Evolutionary conservation across 2,888 invertebrate genomes (phyloP).

Genomic region (Pterostichus niger): DNA sequence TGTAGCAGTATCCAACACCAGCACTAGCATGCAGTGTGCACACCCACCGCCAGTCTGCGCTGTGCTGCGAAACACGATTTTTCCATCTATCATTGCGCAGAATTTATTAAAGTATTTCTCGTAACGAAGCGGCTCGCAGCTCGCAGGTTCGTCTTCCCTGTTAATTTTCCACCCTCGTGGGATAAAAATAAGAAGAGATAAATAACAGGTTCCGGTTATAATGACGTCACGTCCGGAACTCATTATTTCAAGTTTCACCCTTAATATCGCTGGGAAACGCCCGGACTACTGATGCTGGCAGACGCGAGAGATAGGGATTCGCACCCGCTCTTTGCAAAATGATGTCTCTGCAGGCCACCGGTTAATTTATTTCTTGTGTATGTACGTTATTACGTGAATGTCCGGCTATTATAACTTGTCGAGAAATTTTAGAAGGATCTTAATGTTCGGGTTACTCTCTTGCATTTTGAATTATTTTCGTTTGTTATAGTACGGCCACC

Average conservation of each 20-base stretch:
- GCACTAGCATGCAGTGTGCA: neutral
- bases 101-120: slow-evolving; percentile 64
- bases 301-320: neutral
- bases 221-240: slow-evolving; percentile 79
- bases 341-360: slow-evolving; percentile 60
- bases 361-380: slow-evolving; percentile 66
- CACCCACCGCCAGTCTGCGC: neutral
- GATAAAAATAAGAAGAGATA: slow-evolving; percentile 77
- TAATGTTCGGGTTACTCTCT: slow-evolving; percentile 16
- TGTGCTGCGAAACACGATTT: slow-evolving; percentile 59
- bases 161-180: slow-evolving; percentile 76
- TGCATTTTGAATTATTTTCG: slow-evolving; percentile 49
- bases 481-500: too few species aligned
- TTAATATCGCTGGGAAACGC: slow-evolving; percentile 75
- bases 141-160: slow-evolving; percentile 69
- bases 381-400: slow-evolving; percentile 63
- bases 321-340: slow-evolving; percentile 48
- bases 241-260: slow-evolving; percentile 78
- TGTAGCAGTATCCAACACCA: neutral
- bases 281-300: slow-evolving; percentile 75
- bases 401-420: slow-evolving; percentile 59
- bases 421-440: slow-evolving; percentile 29
- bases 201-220: slow-evolving; percentile 78
- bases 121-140: slow-evolving; percentile 44
- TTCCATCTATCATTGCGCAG: slow-evolving; percentile 62